Base-by-base conservation (phyloP, 2,113 vertebrate genomes). In the Climacteris rufus region DNA sequence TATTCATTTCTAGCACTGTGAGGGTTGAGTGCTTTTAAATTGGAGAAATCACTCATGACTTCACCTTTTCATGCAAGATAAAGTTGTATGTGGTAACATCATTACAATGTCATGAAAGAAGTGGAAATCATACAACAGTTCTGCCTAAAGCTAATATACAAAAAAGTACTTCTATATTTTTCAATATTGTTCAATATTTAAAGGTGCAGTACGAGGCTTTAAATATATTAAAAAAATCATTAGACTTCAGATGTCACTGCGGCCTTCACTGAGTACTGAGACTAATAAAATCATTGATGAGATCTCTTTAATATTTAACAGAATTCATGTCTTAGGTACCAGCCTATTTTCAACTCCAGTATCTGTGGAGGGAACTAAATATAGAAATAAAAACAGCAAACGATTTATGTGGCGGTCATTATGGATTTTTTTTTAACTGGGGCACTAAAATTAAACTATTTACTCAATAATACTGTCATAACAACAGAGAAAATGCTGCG, bases 1-100 rank as follows among this genome's bases (percentile, higher is more conserved):
- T 99, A 99, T 99, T 99, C 99, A 99, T 99, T 99, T 99, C 99
- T 99, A 98, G 98, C 98, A 98, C 98, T 98, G 99, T 99, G 99
- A 99, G 99, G 99, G 99, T 99, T 99, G 99, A 99, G 99, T 99
- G 99, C 99, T 99, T 99, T 99, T 99, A 99, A 99, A 99, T 99
- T 99, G 99, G 98, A 99, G 99, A 99, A 99, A 99, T 99, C 99
- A 99, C 99, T 99, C 99, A 99, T 99, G 99, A 99, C 99, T 99
- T 99, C 99, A 99, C 99, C 99, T 99, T 99, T 99, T 99, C 99
- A 98, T 98, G 99, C 98, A 98, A 99, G 99, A 99, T 99, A 99
- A 99, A 99, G 99, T 99, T 99, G 98, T 99, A 99, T 98, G 99
- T 98, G 98, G 99, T 99, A 99, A 99, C 98, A 98, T 99, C 98